These are phyloP conservation scores for Python bivittatus DNA, from an alignment of 2,113 vertebrate species.

Conservation along the genomic window DNA sequence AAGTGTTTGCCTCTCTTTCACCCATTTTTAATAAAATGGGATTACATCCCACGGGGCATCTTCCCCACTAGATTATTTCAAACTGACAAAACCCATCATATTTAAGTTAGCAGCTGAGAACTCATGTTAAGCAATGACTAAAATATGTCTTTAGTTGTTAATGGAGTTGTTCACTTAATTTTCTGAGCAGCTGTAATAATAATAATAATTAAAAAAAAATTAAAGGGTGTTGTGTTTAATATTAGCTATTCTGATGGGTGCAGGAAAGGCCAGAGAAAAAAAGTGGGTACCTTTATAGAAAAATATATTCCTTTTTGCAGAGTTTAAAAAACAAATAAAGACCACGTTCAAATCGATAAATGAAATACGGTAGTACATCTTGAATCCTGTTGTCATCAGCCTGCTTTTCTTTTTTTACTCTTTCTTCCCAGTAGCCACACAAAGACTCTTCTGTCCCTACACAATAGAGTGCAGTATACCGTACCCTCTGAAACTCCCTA, in stretches of 20 bases:
- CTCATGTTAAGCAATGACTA: slow-evolving; percentile 66
- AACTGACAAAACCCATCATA: slow-evolving; percentile 66
- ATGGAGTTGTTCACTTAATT: slow-evolving; percentile 64
- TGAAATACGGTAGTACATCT: not conserved
- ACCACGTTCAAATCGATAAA: not conserved
- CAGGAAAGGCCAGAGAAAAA: not conserved
- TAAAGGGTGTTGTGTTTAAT: not conserved
- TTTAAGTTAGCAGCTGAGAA: slow-evolving; percentile 65
- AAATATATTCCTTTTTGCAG: not conserved
- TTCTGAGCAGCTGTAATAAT: slow-evolving; percentile 22
- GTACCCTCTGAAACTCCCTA: not conserved
- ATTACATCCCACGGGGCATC: slow-evolving; percentile 74
- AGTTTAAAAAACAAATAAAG: not conserved
- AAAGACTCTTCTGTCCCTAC: not conserved
- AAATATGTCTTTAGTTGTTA: slow-evolving; percentile 60
- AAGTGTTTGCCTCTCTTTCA: slow-evolving; percentile 40
- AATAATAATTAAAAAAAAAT: not conserved
- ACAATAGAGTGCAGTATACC: not conserved
- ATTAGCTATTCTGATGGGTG: not conserved
- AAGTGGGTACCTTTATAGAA: not conserved
- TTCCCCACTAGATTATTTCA: slow-evolving; percentile 63
- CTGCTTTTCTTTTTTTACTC: not conserved
- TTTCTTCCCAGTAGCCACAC: not conserved
- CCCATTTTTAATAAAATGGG: slow-evolving; percentile 62
- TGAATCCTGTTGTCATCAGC: not conserved